These are phyloP conservation scores for Balearica regulorum DNA, from an alignment of 2,797 vertebrate genomes.

Conservation along the genomic window DNA sequence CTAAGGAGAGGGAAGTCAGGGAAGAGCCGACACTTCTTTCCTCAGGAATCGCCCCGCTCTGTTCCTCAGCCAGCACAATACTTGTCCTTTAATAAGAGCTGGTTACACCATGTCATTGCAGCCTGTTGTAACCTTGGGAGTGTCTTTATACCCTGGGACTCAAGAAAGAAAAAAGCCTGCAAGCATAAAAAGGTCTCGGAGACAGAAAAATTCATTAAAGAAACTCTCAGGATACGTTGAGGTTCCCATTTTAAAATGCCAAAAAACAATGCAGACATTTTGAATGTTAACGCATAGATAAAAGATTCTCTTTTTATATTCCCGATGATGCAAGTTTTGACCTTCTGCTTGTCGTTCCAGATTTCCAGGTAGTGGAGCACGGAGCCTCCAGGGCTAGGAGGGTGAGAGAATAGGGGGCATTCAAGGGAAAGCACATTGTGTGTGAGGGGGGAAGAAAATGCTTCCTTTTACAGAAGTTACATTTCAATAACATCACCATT, in stretches of 20 bases:
- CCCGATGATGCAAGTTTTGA: not conserved
- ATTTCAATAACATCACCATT: not conserved
- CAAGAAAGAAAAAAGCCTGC: not conserved
- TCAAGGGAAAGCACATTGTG: not conserved
- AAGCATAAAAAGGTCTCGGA: not conserved
- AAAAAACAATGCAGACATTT: not conserved
- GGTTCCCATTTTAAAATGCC: not conserved
- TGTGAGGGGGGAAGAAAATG: not conserved
- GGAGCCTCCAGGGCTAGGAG: not conserved
- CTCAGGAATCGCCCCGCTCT: not conserved
- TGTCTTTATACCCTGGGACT: not conserved
- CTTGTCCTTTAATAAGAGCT: not conserved
- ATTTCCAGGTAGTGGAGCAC: not conserved
- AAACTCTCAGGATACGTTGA: not conserved
- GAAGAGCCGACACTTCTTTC: not conserved
- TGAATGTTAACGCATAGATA: not conserved
- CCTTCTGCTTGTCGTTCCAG: not conserved
- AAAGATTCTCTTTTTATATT: not conserved
- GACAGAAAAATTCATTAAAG: not conserved
- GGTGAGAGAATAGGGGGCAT: not conserved
- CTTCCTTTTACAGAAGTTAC: not conserved
- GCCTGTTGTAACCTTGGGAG: not conserved
- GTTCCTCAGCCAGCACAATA: not conserved
- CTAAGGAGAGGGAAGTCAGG: not conserved
- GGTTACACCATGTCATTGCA: not conserved